phyloP scores from a whole-genome alignment of 2,113 vertebrate species.

The Amphiprion ocellaris region DNA sequence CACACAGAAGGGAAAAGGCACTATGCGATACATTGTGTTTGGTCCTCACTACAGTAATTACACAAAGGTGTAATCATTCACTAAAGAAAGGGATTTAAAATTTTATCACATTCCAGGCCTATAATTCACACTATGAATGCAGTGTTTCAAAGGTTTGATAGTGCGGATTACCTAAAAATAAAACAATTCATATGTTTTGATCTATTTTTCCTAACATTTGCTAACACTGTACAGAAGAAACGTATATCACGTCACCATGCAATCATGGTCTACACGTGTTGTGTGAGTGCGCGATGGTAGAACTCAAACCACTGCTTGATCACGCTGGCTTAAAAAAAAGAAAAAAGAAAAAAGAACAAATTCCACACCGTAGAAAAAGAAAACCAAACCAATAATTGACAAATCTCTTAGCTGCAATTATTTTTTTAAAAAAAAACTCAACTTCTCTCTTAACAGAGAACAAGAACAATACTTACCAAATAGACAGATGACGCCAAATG shows the following conservation, averaged over 20 bases:
- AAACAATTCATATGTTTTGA: not conserved
- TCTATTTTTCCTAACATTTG: not conserved
- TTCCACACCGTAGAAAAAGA: not conserved
- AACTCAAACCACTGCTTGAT: conserved; percentile 1
- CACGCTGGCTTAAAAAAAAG: not conserved
- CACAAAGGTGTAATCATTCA: conserved; percentile 21
- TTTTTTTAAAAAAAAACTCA: too few relatives aligned
- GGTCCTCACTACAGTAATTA: conserved; percentile 6
- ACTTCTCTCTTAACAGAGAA: not conserved
- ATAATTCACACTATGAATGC: not conserved
- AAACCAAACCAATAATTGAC: not conserved
- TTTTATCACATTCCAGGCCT: not conserved
- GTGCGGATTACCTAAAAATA: not conserved
- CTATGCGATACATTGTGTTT: conserved; percentile 34
- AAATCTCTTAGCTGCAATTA: not conserved
- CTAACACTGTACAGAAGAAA: conserved; percentile 1
- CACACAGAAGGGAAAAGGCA: conserved; percentile 61
- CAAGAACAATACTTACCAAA: not conserved
- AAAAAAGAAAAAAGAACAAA: not conserved
- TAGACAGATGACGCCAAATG: not conserved
- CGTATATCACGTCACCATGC: not conserved
- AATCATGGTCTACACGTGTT: not conserved
- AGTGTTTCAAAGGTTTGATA: not conserved
- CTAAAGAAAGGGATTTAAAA: conserved; percentile 20
- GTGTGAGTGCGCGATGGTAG: not conserved